phyloP scores from a whole-genome alignment of 2,797 vertebrate species.

The Delichon dasypus region DNA sequence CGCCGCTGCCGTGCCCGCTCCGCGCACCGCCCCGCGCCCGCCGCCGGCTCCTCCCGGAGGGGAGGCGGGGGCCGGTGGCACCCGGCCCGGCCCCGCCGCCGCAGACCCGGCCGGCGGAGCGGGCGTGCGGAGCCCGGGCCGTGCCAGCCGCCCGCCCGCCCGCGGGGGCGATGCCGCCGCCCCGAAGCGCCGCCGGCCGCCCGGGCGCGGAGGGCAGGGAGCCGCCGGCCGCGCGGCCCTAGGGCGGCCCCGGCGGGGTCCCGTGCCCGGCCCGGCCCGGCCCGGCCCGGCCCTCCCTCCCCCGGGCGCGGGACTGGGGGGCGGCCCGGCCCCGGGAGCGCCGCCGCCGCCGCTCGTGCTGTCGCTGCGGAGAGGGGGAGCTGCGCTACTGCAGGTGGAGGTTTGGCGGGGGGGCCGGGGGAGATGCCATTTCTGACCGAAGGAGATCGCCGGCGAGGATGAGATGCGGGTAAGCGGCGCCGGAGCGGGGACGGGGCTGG shows the following conservation, averaged over 20 bases:
- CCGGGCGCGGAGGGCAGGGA: not conserved
- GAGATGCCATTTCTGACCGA: constrained; percentile 70
- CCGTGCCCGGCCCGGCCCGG: not conserved
- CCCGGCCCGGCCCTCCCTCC: not conserved
- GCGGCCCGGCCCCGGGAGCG: constrained; percentile 19
- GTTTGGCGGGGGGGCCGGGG: constrained; percentile 55
- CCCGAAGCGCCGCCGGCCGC: not conserved
- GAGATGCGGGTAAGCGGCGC: constrained; percentile 72
- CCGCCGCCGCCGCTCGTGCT: not conserved
- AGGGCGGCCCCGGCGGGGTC: not conserved
- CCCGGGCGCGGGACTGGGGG: not conserved
- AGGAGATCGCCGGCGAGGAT: constrained; percentile 64
- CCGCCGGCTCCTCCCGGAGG: constrained; percentile 45
- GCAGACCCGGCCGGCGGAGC: not conserved
- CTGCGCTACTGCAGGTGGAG: constrained; percentile 51
- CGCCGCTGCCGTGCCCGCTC: constrained; percentile 12
- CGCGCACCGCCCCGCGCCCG: constrained; percentile 42
- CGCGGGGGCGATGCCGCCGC: not conserved
- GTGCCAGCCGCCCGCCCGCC: not conserved
- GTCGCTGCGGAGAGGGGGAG: constrained; percentile 65
- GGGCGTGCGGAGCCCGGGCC: not conserved
- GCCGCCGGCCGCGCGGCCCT: not conserved
- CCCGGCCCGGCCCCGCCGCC: constrained; percentile 29
- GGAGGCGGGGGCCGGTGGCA: constrained; percentile 53
- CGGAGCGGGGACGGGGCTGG: not conserved